A percentile compares a stretch with the other conserved stretches of the same genome.
phyloP scores from a whole-genome alignment of 2,888 invertebrate genomes.

The Rhingia campestris region DNA sequence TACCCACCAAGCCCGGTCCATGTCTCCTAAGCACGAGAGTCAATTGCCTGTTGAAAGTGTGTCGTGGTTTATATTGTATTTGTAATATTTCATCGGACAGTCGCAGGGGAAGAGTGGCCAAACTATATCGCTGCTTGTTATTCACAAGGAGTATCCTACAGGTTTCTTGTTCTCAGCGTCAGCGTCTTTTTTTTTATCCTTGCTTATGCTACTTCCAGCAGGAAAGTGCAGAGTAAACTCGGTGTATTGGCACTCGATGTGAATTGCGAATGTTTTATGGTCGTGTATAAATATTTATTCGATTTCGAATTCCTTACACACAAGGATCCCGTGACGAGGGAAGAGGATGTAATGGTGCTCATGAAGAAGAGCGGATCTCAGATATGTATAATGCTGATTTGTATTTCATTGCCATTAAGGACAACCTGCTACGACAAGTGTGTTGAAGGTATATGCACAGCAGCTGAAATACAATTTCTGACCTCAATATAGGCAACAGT shows the following conservation, averaged over 20 bases:
- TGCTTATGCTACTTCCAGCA: neutral
- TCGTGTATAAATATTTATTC: slow-evolving; percentile 58
- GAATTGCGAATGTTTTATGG: slow-evolving; percentile 56
- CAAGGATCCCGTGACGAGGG: neutral
- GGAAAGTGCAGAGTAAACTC: slow-evolving; percentile 26
- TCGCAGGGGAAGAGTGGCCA: neutral
- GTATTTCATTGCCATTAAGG: slow-evolving; percentile 53
- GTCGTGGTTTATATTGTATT: slow-evolving; percentile 49
- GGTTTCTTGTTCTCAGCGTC: slow-evolving; percentile 18
- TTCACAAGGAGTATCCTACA: slow-evolving; percentile 27
- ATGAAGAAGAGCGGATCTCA: neutral
- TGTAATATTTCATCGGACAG: slow-evolving; percentile 39
- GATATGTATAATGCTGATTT: slow-evolving; percentile 39
- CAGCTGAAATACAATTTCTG: too few relatives aligned
- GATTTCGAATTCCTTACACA: slow-evolving; percentile 34
- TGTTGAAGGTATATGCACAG: too few relatives aligned
- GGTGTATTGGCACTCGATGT: slow-evolving; percentile 53
- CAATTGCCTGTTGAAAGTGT: slow-evolving; percentile 49
- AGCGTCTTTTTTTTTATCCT: neutral
- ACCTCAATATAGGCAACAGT: too few relatives aligned
- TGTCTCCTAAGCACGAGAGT: neutral
- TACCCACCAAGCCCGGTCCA: neutral
- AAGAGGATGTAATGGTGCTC: slow-evolving; percentile 4
- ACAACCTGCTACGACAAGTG: neutral
- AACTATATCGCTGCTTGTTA: slow-evolving; percentile 11